These are phyloP conservation scores for Riptortus pedestris DNA, from an alignment of 1,140 invertebrate genomes.

Conservation along the genomic window DNA sequence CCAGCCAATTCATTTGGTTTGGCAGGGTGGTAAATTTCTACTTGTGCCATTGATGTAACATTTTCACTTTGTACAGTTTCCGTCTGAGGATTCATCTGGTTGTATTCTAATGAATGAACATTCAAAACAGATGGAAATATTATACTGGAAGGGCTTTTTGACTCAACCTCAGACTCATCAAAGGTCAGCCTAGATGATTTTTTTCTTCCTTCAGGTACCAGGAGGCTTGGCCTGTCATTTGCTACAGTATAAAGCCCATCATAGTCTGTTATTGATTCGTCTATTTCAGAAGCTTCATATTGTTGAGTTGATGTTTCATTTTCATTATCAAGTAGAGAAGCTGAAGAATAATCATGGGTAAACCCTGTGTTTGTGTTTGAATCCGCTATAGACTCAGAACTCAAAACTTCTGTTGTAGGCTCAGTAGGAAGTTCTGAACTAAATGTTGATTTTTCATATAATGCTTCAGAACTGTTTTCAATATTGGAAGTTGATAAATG, in stretches of 20 bases:
- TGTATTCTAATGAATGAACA: not conserved
- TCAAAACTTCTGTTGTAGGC: too few relatives aligned
- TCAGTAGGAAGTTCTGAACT: too few relatives aligned
- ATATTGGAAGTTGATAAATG: too few relatives aligned
- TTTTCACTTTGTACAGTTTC: not conserved
- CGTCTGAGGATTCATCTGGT: not conserved
- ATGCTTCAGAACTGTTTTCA: too few relatives aligned
- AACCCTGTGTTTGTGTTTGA: too few relatives aligned
- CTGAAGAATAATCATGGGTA: too few relatives aligned
- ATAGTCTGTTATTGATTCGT: not conserved
- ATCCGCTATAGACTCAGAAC: too few relatives aligned
- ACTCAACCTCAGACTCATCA: not conserved
- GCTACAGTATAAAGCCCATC: not conserved
- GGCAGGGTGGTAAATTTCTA: constrained; percentile 17
- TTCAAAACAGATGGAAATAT: not conserved
- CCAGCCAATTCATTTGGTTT: constrained; percentile 16
- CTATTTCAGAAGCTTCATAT: not conserved
- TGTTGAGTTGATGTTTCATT: too few relatives aligned
- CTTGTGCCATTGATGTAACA: constrained; percentile 3
- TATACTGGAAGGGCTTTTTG: not conserved
- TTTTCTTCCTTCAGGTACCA: too few relatives aligned
- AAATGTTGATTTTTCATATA: too few relatives aligned
- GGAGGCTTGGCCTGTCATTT: too few relatives aligned
- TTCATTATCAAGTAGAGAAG: too few relatives aligned
- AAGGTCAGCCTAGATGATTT: not conserved